A percentile compares a stretch with the other conserved stretches of the same genome.
Conservation (phyloP, 2,888 invertebrate genomes). For the Dendrolimus houi region DNA sequence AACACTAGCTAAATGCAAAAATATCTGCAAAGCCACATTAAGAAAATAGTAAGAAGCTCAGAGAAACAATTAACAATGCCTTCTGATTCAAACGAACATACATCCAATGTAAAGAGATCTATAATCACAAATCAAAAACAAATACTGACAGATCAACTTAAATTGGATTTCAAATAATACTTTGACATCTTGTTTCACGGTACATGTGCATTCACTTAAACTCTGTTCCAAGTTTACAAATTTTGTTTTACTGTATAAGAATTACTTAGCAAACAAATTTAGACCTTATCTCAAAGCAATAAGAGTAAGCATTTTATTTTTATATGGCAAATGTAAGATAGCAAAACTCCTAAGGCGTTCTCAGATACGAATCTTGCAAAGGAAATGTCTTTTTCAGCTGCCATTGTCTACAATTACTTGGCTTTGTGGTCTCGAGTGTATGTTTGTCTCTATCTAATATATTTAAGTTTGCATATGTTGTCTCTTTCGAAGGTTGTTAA, state of each 20-base stretch:
- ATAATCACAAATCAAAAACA: not conserved
- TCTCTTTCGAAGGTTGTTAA: constrained; percentile 37
- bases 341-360: constrained; percentile 55
- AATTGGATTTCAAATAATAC: constrained; percentile 48
- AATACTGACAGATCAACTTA: constrained; percentile 21
- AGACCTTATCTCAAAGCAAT: constrained; percentile 1
- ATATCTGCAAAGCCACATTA: too few species aligned
- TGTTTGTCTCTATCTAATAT: constrained; percentile 30
- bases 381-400: constrained; percentile 73
- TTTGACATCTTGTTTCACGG: constrained; percentile 71
- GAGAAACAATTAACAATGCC: not conserved
- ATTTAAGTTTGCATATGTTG: constrained; percentile 13
- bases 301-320: constrained; percentile 8
- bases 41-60: not conserved
- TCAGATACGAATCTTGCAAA: constrained; percentile 70
- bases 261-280: constrained; percentile 7
- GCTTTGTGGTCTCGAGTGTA: constrained; percentile 51
- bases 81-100: constrained; percentile 10
- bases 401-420: constrained; percentile 74
- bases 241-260: constrained; percentile 5
- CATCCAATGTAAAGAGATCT: constrained; percentile 8
- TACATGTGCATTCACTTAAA: constrained; percentile 53
- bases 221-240: constrained; percentile 47
- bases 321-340: constrained; percentile 16
- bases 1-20: too few species aligned